Evolutionary conservation across 2,888 invertebrate genomes (phyloP).

Genomic region (Kryphioiulus occultus): DNA sequence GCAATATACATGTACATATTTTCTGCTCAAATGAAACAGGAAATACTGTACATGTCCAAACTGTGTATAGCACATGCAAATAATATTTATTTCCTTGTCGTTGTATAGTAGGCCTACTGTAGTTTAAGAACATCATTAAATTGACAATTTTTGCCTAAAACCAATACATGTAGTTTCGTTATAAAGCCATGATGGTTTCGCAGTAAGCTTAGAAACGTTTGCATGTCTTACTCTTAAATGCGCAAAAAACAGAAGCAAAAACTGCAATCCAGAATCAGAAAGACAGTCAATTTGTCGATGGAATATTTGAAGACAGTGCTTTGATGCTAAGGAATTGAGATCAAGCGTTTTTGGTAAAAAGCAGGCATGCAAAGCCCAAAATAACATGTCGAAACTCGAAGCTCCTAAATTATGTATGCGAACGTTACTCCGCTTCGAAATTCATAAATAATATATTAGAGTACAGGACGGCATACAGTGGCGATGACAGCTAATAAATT

Average conservation of each 20-base stretch:
- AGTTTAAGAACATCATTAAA: no score
- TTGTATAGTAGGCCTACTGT: no score
- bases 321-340: background rate
- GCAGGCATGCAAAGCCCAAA: background rate
- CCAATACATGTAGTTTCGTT: no score
- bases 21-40: no score
- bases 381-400: conserved; percentile 11
- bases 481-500: conserved; percentile 39
- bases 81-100: no score
- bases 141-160: no score
- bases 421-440: conserved; percentile 28
- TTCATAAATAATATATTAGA: conserved; percentile 32
- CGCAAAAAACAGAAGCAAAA: background rate
- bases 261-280: background rate
- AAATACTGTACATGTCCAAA: no score
- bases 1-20: no score
- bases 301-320: background rate
- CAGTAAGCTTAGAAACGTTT: no score
- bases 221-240: no score
- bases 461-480: background rate
- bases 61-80: no score
- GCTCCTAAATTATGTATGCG: background rate
- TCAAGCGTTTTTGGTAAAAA: background rate
- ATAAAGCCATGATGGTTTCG: no score
- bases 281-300: background rate